Evolutionary conservation across 2,888 invertebrate genomes (phyloP).

Genomic region (Ischnus inquisitorius): DNA sequence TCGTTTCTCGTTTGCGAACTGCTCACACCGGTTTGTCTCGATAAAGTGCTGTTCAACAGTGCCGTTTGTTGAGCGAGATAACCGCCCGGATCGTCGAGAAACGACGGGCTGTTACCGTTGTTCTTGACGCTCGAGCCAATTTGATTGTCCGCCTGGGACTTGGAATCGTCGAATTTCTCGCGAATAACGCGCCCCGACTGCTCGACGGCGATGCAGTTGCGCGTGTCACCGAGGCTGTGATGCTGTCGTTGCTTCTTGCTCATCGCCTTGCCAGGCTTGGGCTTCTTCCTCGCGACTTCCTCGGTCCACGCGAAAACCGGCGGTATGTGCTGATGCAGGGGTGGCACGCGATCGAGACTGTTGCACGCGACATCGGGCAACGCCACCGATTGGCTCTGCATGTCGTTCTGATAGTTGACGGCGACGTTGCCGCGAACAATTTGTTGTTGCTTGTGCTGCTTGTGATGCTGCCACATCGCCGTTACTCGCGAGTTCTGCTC

Average conservation of each 20-base stretch:
- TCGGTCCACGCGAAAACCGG: conserved; percentile 87
- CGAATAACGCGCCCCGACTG: conserved; percentile 77
- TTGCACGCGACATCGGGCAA: conserved; percentile 85
- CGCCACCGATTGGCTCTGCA: conserved; percentile 61
- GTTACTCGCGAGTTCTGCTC: conserved; percentile 16
- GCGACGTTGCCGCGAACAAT: conserved; percentile 69
- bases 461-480: conserved; percentile 63
- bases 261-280: conserved; percentile 87
- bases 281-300: conserved; percentile 88
- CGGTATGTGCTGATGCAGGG: conserved; percentile 90
- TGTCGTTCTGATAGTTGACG: conserved; percentile 41
- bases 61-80: conserved; percentile 97
- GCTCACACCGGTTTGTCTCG: conserved; percentile 87
- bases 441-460: conserved; percentile 50
- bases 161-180: conserved; percentile 43
- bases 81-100: conserved; percentile 96
- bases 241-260: conserved; percentile 81
- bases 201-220: conserved; percentile 75
- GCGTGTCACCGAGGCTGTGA: conserved; percentile 69
- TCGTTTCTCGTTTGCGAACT: conserved; percentile 79
- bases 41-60: conserved; percentile 93
- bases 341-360: conserved; percentile 90
- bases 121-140: conserved; percentile 74
- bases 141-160: conserved; percentile 65
- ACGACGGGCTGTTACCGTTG: conserved; percentile 90